Evolutionary conservation across 2,888 invertebrate species (phyloP).

Genomic region (Phortica magna): DNA sequence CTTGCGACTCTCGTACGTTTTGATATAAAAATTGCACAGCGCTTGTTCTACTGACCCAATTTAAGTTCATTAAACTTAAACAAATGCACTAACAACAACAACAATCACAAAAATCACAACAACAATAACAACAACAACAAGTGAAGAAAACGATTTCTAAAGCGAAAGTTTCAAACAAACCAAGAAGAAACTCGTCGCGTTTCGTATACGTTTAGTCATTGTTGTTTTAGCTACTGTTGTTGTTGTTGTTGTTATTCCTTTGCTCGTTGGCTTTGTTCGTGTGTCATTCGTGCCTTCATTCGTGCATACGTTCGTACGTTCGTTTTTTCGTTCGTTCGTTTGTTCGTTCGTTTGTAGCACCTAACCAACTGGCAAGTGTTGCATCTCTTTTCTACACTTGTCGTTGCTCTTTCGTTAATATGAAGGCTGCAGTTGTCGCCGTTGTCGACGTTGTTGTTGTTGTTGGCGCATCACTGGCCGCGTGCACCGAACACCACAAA

Average conservation of each 20-base stretch:
- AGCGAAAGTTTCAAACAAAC: slow-evolving; percentile 11
- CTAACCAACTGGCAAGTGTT: neutral
- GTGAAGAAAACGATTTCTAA: neutral
- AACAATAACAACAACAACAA: slow-evolving; percentile 30
- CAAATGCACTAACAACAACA: slow-evolving; percentile 27
- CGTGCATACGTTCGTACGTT: neutral
- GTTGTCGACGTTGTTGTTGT: neutral
- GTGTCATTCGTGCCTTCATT: neutral
- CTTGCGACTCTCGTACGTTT: slow-evolving; percentile 11
- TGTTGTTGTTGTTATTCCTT: no score
- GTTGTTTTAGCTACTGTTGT: no score
- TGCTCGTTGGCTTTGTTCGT: no score
- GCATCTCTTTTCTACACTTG: neutral
- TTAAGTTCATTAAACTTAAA: slow-evolving; percentile 77
- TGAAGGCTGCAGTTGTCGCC: neutral
- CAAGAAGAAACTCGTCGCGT: neutral
- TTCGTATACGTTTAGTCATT: neutral
- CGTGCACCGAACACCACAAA: neutral
- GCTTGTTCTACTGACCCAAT: slow-evolving; percentile 76
- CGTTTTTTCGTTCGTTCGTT: slow-evolving; percentile 1
- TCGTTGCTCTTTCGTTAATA: neutral
- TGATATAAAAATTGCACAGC: slow-evolving; percentile 68
- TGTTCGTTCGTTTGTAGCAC: neutral
- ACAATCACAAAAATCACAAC: slow-evolving; percentile 29
- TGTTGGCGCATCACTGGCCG: neutral